Conservation (phyloP, 1,140 invertebrate species). For the Panagrolaimus sp. region DNA sequence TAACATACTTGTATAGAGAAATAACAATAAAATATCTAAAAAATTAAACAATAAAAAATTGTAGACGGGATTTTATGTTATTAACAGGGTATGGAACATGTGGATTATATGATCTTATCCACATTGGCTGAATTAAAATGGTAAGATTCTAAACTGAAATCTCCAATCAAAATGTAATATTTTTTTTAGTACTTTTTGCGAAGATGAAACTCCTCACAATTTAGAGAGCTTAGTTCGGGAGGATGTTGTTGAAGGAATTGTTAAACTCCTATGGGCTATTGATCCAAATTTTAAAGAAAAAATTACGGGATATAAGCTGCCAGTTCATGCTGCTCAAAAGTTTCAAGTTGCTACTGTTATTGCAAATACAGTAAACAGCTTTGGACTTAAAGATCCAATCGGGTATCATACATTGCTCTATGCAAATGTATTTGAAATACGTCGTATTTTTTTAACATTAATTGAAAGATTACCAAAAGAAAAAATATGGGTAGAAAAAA, state of each 20-base stretch:
- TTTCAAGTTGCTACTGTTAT: constrained; percentile 13
- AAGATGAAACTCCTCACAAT: background rate
- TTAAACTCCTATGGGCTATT: background rate
- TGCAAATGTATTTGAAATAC: constrained; percentile 15
- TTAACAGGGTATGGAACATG: background rate
- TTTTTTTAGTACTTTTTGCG: constrained; percentile 8
- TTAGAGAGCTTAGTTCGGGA: background rate
- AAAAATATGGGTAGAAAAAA: constrained; percentile 16
- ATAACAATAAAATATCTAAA: no score
- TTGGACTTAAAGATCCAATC: background rate
- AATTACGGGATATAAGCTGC: background rate
- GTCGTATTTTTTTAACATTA: constrained; percentile 1
- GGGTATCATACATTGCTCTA: constrained; percentile 6
- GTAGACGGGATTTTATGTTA: no score
- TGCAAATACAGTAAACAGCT: constrained; percentile 1
- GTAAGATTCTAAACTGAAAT: background rate
- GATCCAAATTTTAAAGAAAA: background rate
- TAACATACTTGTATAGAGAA: no score
- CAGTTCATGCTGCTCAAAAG: constrained; percentile 3
- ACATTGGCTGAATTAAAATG: constrained; percentile 3
- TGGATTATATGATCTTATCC: constrained; percentile 12
- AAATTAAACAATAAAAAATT: no score
- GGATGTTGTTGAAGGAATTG: constrained; percentile 5
- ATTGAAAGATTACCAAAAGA: constrained; percentile 5
- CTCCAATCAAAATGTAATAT: background rate